A percentile compares a stretch with the other conserved stretches of the same genome.
Conservation (phyloP, 2,797 vertebrate genomes). For the Neosilurus hyrtlii region DNA sequence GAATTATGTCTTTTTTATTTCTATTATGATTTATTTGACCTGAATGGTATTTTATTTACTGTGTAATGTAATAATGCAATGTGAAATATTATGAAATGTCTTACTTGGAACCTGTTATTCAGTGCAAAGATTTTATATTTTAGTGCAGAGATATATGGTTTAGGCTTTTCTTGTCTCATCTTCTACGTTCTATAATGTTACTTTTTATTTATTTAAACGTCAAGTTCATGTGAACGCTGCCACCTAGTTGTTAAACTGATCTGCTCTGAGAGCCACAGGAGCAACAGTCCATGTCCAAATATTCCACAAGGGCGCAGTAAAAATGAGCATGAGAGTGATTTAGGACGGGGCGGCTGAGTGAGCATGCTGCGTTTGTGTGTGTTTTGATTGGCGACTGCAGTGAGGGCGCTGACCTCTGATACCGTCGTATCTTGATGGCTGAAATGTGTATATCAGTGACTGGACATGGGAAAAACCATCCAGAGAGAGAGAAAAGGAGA, state of each 20-base stretch:
- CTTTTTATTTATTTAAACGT: background rate
- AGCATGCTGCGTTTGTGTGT: background rate
- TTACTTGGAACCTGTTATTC: no score
- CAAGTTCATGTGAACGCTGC: slow-evolving; percentile 52
- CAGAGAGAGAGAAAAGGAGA: no score
- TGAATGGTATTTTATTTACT: no score
- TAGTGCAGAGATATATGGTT: no score
- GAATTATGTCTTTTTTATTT: no score
- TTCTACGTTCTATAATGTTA: background rate
- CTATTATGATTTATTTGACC: no score
- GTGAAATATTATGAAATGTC: no score
- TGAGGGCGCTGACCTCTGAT: slow-evolving; percentile 22
- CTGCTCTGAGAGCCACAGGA: background rate
- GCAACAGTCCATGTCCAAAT: background rate
- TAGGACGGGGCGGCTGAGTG: slow-evolving; percentile 1
- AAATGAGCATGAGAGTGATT: slow-evolving; percentile 28
- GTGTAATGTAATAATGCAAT: no score
- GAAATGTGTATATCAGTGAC: background rate
- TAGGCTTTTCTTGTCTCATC: no score
- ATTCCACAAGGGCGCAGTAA: slow-evolving; percentile 25
- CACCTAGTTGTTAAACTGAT: slow-evolving; percentile 62
- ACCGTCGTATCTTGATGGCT: slow-evolving; percentile 18
- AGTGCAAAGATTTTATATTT: no score
- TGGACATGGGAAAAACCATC: slow-evolving; percentile 31
- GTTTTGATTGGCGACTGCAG: slow-evolving; percentile 4